Evolutionary conservation across 2,113 vertebrate species (phyloP), one percentile per base, ranked within the genome.

Genomic region (Heptranchias perlo): DNA sequence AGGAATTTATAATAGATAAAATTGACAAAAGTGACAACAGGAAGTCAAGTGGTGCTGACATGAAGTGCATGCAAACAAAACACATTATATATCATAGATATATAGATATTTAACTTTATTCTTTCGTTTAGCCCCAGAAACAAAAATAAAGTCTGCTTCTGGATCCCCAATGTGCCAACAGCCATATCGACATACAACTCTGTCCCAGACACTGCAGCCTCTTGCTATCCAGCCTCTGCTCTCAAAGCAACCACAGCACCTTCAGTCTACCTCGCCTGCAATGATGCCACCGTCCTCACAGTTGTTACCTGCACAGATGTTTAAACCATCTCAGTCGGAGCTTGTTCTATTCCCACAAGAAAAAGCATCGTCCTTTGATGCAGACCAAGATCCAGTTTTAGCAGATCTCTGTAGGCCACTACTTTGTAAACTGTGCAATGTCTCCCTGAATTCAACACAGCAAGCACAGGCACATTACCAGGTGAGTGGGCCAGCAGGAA

Each of bases 391-490:
- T 94, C 98, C 98, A 96, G 96, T 98, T 96, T 97, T 99, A 97
- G 99, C 99, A 97, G 99, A 99, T 96, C 98, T 99, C 64, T 99
- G 99, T 97, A 99, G 99, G 97, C 99, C 99, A n/a, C 97, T 99
- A 86, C 99, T 99, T 98, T 99, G 99, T 97, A 99, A 99, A 97
- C 99, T 99, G 96, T 99, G 99, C 97, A 99, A 99, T 96, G 99
- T 99, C 96, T 99, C 99, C 91, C 98, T 99, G 97, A 99, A 99
- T 97, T 99, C 99, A 0, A 98, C 99, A 0, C 99, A 99, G 97
- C 99, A 99, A 97, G 99, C 99, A 87, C 99, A 99, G 97, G 99
- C 99, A 96, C 99, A 99, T 97, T 99, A 99, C 97, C 99, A 99
- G 99, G 99, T 99, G 31, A 52, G 94, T 95, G 13, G 65, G 44